A percentile compares a stretch with the other conserved stretches of the same genome.
These are phyloP conservation scores for Setophaga kirtlandii DNA, from an alignment of 2,113 vertebrate genomes.

Conservation along the genomic window DNA sequence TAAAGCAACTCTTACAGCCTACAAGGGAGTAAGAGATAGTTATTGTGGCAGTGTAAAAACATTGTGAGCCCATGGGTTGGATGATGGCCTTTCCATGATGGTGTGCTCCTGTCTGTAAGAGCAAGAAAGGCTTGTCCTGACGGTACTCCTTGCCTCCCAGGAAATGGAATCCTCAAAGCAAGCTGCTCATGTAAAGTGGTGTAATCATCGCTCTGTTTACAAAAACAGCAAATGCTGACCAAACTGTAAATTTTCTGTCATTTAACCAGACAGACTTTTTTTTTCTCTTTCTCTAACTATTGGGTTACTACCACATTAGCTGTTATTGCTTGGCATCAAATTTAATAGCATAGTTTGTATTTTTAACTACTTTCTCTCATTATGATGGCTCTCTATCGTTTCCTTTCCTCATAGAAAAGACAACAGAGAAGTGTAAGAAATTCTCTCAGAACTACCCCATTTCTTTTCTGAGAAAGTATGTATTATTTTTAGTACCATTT, in stretches of 20 bases:
- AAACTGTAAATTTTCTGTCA: not conserved
- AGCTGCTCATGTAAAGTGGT: not conserved
- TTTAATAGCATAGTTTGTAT: not conserved
- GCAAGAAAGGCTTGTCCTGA: not conserved
- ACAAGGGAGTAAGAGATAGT: not conserved
- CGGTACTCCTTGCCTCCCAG: not conserved
- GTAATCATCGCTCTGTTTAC: not conserved
- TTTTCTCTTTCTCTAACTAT: not conserved
- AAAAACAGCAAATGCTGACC: not conserved
- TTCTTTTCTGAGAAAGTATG: constrained; percentile 41
- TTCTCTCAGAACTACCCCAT: constrained; percentile 35
- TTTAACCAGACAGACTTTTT: not conserved
- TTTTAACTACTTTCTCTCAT: not conserved
- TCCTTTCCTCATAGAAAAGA: not conserved
- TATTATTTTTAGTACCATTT: constrained; percentile 52
- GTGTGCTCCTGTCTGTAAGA: not conserved
- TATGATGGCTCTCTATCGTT: not conserved
- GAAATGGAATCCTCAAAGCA: not conserved
- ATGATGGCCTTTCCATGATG: not conserved
- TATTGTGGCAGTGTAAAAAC: not conserved
- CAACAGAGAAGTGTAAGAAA: constrained; percentile 52
- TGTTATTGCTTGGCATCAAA: not conserved
- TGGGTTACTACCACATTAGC: not conserved
- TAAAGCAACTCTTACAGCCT: not conserved
- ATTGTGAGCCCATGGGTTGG: not conserved